Conservation (phyloP, 2,113 vertebrate species). For the Dinomys branickii region DNA sequence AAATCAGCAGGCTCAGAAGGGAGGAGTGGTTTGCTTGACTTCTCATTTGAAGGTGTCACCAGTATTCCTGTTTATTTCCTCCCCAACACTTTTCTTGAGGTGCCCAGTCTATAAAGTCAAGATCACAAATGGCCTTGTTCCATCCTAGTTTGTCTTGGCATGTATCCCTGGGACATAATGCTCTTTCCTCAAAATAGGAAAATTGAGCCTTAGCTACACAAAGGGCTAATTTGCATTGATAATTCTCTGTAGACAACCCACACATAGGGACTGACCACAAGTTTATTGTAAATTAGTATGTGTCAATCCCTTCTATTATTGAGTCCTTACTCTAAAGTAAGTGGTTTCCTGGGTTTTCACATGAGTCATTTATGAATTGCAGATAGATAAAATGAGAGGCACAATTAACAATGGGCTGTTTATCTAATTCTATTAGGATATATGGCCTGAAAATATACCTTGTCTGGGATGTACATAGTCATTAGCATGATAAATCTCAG, state of each 20-base stretch:
- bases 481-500: not conserved
- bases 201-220: not conserved
- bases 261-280: too few species aligned
- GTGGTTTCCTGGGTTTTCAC: too few species aligned
- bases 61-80: not conserved
- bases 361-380: too few species aligned
- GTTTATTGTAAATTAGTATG: not conserved
- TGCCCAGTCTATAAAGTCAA: not conserved
- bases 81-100: not conserved
- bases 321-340: not conserved
- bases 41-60: not conserved
- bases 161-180: not conserved
- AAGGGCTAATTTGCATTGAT: not conserved
- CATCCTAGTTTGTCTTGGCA: not conserved
- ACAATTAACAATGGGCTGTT: too few species aligned
- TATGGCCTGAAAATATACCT: too few species aligned
- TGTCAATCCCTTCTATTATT: not conserved
- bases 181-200: not conserved
- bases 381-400: too few species aligned
- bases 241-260: not conserved
- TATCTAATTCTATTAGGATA: too few species aligned
- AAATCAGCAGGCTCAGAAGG: too few species aligned
- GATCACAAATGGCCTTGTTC: not conserved
- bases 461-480: not conserved
- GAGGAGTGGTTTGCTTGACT: too few species aligned